A percentile compares a stretch with the other conserved stretches of the same genome.
phyloP scores from a whole-genome alignment of 2,888 invertebrate genomes.

The Chelonus formosanus region DNA sequence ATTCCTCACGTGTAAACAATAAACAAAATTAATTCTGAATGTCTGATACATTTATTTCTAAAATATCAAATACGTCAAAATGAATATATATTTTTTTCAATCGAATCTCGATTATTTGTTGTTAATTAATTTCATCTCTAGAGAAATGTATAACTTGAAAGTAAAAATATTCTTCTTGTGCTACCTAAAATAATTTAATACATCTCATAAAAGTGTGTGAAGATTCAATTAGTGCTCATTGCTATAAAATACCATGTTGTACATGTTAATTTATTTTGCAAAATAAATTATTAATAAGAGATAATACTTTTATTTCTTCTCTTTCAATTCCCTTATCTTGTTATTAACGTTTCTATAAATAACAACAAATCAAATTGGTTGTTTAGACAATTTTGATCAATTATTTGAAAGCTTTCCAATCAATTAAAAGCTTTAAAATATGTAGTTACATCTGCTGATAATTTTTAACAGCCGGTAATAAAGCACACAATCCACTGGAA shows the following conservation, averaged over 20 bases:
- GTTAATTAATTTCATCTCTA: no score
- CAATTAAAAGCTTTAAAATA: neutral
- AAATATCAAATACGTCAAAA: no score
- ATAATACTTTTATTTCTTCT: slow-evolving; percentile 25
- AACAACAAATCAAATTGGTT: neutral
- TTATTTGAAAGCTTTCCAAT: neutral
- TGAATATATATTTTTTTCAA: no score
- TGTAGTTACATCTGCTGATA: slow-evolving; percentile 2
- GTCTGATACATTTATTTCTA: no score
- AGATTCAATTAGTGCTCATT: slow-evolving; percentile 54
- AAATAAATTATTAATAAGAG: slow-evolving; percentile 54
- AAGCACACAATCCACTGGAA: neutral
- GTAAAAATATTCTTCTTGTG: slow-evolving; percentile 38
- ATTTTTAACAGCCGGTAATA: slow-evolving; percentile 16
- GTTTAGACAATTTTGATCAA: neutral
- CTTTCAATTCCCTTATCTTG: no score
- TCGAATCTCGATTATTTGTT: no score
- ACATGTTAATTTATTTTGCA: slow-evolving; percentile 61
- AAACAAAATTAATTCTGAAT: no score
- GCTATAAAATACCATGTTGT: no score
- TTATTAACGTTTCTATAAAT: no score
- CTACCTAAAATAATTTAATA: slow-evolving; percentile 40
- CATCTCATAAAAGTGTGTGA: slow-evolving; percentile 43
- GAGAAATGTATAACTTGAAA: no score
- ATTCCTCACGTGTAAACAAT: no score